Percentiles rank a stretch among this genome's conserved stretches.
These are phyloP conservation scores for Corythoichthys haematopterus DNA, from an alignment of 2,113 vertebrate genomes.

Conservation along the genomic window DNA sequence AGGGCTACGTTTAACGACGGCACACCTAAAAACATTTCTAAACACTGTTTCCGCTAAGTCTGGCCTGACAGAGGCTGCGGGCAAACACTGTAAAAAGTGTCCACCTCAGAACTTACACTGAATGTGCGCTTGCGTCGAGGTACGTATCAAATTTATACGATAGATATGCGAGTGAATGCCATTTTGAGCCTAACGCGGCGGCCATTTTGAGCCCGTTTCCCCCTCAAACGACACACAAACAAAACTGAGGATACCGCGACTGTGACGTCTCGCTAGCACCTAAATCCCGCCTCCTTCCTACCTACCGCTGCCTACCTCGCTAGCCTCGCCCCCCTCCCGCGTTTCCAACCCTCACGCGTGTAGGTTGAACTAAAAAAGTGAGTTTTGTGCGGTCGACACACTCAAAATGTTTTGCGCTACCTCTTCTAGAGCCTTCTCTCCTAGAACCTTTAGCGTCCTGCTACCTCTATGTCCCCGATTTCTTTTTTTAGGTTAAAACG, in stretches of 20 bases:
- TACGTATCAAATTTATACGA: not conserved
- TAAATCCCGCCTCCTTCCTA: slow-evolving; percentile 4
- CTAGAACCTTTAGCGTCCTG: slow-evolving; percentile 40
- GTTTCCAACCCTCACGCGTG: not conserved
- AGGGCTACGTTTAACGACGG: not conserved
- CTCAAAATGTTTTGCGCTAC: slow-evolving; percentile 44
- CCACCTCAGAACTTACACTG: slow-evolving; percentile 52
- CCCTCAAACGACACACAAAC: slow-evolving; percentile 33
- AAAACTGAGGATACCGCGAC: slow-evolving; percentile 31
- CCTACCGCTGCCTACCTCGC: slow-evolving; percentile 52
- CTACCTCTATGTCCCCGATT: slow-evolving; percentile 7
- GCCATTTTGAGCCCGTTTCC: not conserved
- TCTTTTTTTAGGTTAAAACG: not conserved
- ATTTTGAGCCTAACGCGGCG: too few species aligned
- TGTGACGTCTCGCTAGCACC: slow-evolving; percentile 35
- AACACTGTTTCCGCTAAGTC: slow-evolving; percentile 1
- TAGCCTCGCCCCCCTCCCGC: not conserved
- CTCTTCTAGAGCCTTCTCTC: slow-evolving; percentile 63
- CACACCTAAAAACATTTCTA: not conserved
- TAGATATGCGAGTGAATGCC: too few species aligned
- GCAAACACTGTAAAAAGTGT: slow-evolving; percentile 30
- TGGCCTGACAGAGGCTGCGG: slow-evolving; percentile 35
- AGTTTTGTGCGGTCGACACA: not conserved
- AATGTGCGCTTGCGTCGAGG: slow-evolving; percentile 33
- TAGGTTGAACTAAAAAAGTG: not conserved